Evolutionary conservation across 2,113 vertebrate species (phyloP), one percentile per base, ranked within the genome.

Genomic region (Gobiocypris rarus): DNA sequence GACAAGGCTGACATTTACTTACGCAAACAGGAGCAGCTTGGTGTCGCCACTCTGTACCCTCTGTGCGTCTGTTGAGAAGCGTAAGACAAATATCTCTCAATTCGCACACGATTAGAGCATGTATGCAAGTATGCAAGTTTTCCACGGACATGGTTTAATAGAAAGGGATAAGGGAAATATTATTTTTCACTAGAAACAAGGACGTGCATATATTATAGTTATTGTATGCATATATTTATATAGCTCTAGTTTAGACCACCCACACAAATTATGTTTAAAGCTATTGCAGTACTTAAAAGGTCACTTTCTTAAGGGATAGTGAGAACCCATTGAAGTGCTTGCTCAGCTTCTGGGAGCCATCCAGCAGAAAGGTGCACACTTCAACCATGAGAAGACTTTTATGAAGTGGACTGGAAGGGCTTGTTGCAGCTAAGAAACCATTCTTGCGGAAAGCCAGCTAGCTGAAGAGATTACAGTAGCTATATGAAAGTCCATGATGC

Each of bases 1-100:
- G 75, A 71, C 73, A 81, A 83, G 78, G 81, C 65, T 88, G 86
- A 90, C 67, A 87, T 88, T 89, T 88, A 75, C 84, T 86, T 75
- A 45, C 79, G 81, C 83, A 81, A 87, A 75, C 48, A 84, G 43
- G 83, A 88, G 78, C 80, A 86, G 75, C 86, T 85, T 76, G 26
- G 34, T 75, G 77, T 84, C 76, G 31, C 75, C 4, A 10, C 63
- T 80, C 77, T 70, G 79, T 17, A 54, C 26, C 1, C 14, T 75
- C 34, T 45, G 28, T 71, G 50, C 41, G 9, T 81, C 73, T 85
- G 81, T 69, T 38, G n/a, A 26, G 77, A 73, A 86, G 83, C 59
- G 69, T 38, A 38, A 69, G 38, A 41, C 65, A 41, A 69, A 69
- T 45, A 45, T n/a, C 41, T 45, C 22, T 71, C 38, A 24, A 15